These are phyloP conservation scores for Hyposmocoma kahamanoa DNA, from an alignment of 1,140 invertebrate genomes.

Conservation along the genomic window DNA sequence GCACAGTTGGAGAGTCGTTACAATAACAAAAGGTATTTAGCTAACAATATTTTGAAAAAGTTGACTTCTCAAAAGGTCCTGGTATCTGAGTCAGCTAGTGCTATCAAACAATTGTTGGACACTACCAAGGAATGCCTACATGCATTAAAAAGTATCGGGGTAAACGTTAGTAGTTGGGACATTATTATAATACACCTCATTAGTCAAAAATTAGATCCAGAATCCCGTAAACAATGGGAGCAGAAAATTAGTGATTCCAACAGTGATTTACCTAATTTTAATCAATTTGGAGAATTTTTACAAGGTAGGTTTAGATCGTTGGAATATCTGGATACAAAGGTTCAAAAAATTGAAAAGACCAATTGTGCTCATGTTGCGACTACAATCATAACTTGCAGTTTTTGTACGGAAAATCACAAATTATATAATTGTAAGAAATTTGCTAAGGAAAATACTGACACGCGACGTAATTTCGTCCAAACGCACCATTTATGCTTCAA, in stretches of 20 bases:
- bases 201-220: constrained; percentile 24
- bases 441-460: constrained; percentile 5
- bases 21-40: constrained; percentile 1
- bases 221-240: constrained; percentile 27
- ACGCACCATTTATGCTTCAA: constrained; percentile 24
- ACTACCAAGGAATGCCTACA: constrained; percentile 1
- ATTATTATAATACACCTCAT: constrained; percentile 16
- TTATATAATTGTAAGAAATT: constrained; percentile 24
- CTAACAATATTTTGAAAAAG: background rate
- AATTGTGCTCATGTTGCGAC: no score
- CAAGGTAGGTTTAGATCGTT: constrained; percentile 20
- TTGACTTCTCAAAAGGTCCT: background rate
- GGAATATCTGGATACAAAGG: no score
- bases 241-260: constrained; percentile 11
- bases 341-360: no score
- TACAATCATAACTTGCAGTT: no score
- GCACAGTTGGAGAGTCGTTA: background rate
- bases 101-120: background rate
- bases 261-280: constrained; percentile 16
- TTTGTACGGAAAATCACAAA: constrained; percentile 19
- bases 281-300: constrained; percentile 18
- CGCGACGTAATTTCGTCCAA: constrained; percentile 19
- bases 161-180: constrained; percentile 3
- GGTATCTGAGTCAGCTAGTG: background rate
- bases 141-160: background rate